A percentile compares a stretch with the other conserved stretches of the same genome.
phyloP scores from a whole-genome alignment of 2,113 vertebrate genomes.

The Ageneiosus marmoratus region DNA sequence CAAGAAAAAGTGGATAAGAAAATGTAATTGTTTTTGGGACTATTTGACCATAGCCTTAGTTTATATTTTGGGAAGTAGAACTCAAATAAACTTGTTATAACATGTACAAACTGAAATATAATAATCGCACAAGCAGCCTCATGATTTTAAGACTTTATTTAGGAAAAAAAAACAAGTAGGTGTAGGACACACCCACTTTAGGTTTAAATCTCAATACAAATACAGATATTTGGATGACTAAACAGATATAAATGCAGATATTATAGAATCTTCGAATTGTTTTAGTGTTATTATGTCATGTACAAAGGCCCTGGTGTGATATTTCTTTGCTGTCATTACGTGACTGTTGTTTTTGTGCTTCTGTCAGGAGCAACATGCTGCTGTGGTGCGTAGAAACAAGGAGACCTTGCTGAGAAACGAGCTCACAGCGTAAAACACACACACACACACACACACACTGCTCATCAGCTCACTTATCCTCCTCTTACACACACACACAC shows the following conservation, averaged over 20 bases:
- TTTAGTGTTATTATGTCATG: background rate
- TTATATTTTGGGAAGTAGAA: background rate
- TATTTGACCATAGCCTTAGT: background rate
- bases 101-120: background rate
- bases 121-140: background rate
- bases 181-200: background rate
- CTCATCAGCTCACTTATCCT: constrained; percentile 58
- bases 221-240: background rate
- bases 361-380: constrained; percentile 87
- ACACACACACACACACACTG: too few relatives aligned
- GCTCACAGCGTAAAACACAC: constrained; percentile 68
- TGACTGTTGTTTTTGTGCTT: constrained; percentile 4
- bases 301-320: background rate
- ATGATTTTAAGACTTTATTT: background rate
- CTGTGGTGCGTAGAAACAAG: constrained; percentile 94
- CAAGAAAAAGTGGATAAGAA: too few relatives aligned
- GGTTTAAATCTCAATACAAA: background rate
- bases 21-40: too few relatives aligned
- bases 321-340: background rate
- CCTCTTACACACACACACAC: constrained; percentile 51
- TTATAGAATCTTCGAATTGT: background rate
- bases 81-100: background rate
- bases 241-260: background rate
- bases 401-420: constrained; percentile 84
- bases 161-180: background rate